These are phyloP conservation scores for Macropus fuliginosus DNA, from an alignment of 2,797 vertebrate genomes.

Conservation along the genomic window DNA sequence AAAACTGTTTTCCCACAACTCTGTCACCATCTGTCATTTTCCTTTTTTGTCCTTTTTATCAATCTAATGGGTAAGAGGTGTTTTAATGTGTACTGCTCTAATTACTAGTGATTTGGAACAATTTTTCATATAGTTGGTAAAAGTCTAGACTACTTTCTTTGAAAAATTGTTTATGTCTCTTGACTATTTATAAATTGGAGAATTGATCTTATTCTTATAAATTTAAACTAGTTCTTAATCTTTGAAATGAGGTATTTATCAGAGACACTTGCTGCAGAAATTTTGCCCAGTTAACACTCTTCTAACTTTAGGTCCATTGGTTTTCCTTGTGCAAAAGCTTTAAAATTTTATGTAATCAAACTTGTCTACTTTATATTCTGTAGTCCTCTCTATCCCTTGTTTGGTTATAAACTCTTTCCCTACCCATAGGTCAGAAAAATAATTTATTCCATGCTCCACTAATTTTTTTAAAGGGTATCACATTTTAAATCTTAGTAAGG, in stretches of 20 bases:
- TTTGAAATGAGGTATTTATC: background rate
- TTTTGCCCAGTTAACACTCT: background rate
- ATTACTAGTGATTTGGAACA: background rate
- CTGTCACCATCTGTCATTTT: too few species aligned
- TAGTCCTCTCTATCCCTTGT: background rate
- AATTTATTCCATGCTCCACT: background rate
- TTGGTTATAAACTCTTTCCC: background rate
- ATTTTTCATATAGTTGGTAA: background rate
- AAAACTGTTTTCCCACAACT: too few species aligned
- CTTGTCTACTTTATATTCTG: background rate
- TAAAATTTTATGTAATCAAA: background rate
- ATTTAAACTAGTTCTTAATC: background rate
- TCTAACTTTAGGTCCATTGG: background rate
- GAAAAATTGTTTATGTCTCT: background rate
- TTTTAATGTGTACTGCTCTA: background rate
- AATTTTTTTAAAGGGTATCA: background rate
- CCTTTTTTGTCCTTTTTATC: background rate
- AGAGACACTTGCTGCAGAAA: background rate
- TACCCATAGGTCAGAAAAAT: background rate
- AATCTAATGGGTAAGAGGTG: background rate
- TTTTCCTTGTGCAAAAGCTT: background rate
- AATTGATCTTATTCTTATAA: background rate
- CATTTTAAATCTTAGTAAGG: background rate
- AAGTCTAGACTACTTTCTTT: background rate
- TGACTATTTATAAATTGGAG: background rate